Base-by-base conservation (phyloP, 2,888 invertebrate genomes). In the Cyrtodaria siliqua region DNA sequence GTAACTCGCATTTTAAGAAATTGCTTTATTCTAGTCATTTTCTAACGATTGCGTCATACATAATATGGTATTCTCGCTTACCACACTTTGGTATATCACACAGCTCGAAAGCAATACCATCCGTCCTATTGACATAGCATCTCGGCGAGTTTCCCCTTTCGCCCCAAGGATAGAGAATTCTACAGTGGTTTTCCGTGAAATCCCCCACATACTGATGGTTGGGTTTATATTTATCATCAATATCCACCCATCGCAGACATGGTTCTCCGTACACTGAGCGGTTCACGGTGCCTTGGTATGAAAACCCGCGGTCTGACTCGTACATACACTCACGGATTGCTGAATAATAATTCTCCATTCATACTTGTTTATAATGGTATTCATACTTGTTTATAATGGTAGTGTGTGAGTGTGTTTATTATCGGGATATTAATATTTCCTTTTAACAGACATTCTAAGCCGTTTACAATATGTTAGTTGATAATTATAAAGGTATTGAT, bases 31-130 rank as follows among this genome's bases (percentile, higher is more conserved):
- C n/a, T n/a, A n/a, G n/a, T n/a, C n/a, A n/a, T n/a, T n/a, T n/a
- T n/a, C n/a, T n/a, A n/a, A n/a, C n/a, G n/a, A n/a, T n/a, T n/a
- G n/a, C n/a, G n/a, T n/a, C n/a, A n/a, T n/a, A n/a, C n/a, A n/a
- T n/a, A n/a, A n/a, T n/a, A n/a, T n/a, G n/a, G n/a, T n/a, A n/a
- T n/a, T n/a, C n/a, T n/a, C 33, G 55, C 70, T 57, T 33, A 80
- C 80, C 73, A 60, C 80, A 80, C 14, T 27, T n/a, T 2, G 76
- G 66, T 16, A 80, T 40, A 23, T 69, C 56, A 55, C 79, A 79
- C 1, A 18, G n/a, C 12, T 72, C 57, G 14, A 18, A 20, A 8
- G 40, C 12, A 16, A 47, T 44, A 16, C 18, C 27, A n/a, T 33
- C 53, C n/a, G 24, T 23, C 29, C 14, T 44, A 26, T 66, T 49